A percentile compares a stretch with the other conserved stretches of the same genome.
phyloP scores from a whole-genome alignment of 2,113 vertebrate species.

The Lota lota region DNA sequence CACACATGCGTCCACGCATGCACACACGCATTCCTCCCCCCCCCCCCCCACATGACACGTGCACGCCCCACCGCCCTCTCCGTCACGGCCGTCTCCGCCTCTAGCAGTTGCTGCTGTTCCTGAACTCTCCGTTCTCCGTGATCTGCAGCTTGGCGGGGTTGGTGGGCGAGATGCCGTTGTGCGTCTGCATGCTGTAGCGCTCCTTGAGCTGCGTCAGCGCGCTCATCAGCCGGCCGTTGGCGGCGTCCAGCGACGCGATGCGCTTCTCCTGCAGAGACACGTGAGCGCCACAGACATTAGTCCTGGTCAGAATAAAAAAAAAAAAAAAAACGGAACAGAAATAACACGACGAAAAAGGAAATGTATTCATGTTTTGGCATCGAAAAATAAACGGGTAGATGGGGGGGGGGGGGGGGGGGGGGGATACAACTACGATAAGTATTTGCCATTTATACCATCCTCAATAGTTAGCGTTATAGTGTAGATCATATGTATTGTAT shows the following conservation, averaged over 20 bases:
- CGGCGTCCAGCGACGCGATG: constrained; percentile 92
- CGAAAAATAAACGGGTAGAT: too few relatives aligned
- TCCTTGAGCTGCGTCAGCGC: constrained; percentile 98
- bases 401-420: too few relatives aligned
- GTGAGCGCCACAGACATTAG: neutral
- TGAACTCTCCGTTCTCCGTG: constrained; percentile 98
- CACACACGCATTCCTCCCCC: constrained; percentile 12
- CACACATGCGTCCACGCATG: constrained; percentile 32
- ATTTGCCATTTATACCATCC: too few relatives aligned
- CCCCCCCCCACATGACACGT: constrained; percentile 8
- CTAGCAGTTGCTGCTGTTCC: constrained; percentile 99
- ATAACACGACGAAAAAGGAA: neutral
- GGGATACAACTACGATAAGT: too few relatives aligned
- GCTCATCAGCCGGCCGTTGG: constrained; percentile 95
- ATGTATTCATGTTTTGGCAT: neutral
- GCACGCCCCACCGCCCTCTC: constrained; percentile 17
- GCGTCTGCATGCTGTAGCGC: constrained; percentile 98
- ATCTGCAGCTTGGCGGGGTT: constrained; percentile 99
- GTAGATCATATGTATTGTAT: too few relatives aligned
- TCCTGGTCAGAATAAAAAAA: too few relatives aligned
- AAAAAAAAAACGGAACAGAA: neutral
- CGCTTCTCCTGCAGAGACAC: constrained; percentile 87
- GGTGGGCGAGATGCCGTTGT: constrained; percentile 98
- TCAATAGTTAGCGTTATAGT: too few relatives aligned
- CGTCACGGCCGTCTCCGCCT: constrained; percentile 6